phyloP scores from a whole-genome alignment of 2,113 vertebrate species.

The Catharus bicknelli region DNA sequence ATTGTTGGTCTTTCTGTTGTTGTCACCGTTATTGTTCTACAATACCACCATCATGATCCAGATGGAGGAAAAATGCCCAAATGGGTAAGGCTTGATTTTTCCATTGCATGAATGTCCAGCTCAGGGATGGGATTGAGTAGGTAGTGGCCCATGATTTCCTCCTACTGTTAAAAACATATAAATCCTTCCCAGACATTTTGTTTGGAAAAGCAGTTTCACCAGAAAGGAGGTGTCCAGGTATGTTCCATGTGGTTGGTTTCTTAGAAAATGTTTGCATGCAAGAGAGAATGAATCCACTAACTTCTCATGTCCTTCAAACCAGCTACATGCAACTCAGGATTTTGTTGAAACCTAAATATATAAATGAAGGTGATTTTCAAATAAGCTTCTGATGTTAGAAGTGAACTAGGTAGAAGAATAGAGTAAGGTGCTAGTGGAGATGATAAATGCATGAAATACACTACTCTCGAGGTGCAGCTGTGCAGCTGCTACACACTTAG shows the following conservation, averaged over 20 bases:
- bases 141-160: not conserved
- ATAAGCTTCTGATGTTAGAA: not conserved
- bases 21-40: conserved; percentile 91
- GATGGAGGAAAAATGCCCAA: conserved; percentile 94
- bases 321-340: not conserved
- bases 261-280: not conserved
- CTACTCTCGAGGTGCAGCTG: not conserved
- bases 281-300: not conserved
- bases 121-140: not conserved
- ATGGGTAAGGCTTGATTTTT: conserved; percentile 82
- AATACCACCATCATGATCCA: conserved; percentile 94
- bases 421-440: not conserved
- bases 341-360: not conserved
- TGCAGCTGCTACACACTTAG: not conserved
- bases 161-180: not conserved
- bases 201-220: not conserved
- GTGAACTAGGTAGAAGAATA: not conserved
- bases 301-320: not conserved
- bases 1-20: conserved; percentile 95
- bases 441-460: not conserved
- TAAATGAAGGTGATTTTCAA: not conserved
- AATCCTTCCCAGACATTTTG: not conserved
- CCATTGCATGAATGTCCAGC: not conserved
- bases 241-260: not conserved
- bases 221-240: not conserved